Evolutionary conservation across 1,140 invertebrate genomes (phyloP).

Genomic region (Drosophila teissieri): DNA sequence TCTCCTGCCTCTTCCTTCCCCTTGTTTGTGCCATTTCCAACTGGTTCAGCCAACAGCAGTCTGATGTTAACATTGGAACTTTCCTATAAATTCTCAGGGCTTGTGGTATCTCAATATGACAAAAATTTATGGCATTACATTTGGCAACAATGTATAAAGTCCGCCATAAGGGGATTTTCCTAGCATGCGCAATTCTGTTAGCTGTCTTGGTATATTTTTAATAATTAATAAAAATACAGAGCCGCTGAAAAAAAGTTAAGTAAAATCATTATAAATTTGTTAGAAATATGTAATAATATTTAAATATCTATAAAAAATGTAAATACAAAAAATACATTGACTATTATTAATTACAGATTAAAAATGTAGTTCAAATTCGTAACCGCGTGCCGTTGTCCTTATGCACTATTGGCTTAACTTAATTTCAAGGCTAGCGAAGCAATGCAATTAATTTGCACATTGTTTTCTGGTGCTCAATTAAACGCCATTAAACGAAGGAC

Average conservation of each 20-base stretch:
- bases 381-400: conserved; percentile 10
- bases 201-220: not conserved
- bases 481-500: conserved; percentile 37
- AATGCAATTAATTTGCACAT: conserved; percentile 7
- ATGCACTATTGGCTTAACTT: conserved; percentile 7
- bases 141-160: too few relatives aligned
- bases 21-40: conserved; percentile 29
- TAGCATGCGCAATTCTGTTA: not conserved
- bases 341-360: not conserved
- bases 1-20: not conserved
- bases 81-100: not conserved
- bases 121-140: not conserved
- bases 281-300: too few relatives aligned
- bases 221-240: too few relatives aligned
- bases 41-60: conserved; percentile 2
- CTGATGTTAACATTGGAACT: not conserved
- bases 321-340: too few relatives aligned
- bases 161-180: conserved; percentile 40
- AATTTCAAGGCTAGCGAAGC: not conserved
- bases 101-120: not conserved
- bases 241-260: too few relatives aligned
- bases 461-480: conserved; percentile 46
- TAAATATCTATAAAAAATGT: too few relatives aligned
- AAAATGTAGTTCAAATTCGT: not conserved
- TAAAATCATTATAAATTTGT: too few relatives aligned